Evolutionary conservation across 1,140 invertebrate species (phyloP), one percentile per base, ranked within the genome.

Genomic region (Penaeus vannamei): DNA sequence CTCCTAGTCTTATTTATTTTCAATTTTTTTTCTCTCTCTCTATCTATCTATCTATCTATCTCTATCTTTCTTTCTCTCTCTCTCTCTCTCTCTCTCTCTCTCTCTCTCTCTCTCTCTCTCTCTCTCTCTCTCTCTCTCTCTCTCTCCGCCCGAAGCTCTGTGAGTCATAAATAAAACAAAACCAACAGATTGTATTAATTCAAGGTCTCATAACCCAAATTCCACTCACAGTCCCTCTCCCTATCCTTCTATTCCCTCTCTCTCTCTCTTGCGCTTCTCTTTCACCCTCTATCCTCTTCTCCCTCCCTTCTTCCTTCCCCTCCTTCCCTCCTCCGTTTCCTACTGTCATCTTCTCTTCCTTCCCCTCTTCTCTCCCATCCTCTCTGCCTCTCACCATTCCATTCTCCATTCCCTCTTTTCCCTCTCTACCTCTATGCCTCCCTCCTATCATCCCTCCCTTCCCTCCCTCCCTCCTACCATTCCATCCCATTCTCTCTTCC

Each of bases 151-250:
- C 17, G 14, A 14, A 32, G 14, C 14, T 4, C 17, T 20, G 53
- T 29, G 80, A 22, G 80, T 62, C 60, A 64, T 29, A 36, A 20
- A 76, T 76, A 84, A 64, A 84, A 29, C 17, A 84, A 84, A 84
- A 64, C 29, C 29, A 84, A 84, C 60, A 84, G 60, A 64, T 84
- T 84, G 82, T 84, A 84, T 84, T 84, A 84, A 64, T 84, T 84
- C 61, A 64, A 84, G 82, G 64, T 84, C 82, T 84, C 36, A 84
- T 36, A 36, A 22, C 72, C 29, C 29, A 29, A 36, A 17, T 36
- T 76, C n/a, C 5, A 29, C 20, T 29, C 42, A 29, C n/a, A 23
- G n/a, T n/a, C 36, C 72, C 42, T 20, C 42, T n/a, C 42, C 72
- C 32, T 29, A 12, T n/a, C 19, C 59, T 10, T 26, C 32, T 20